These are phyloP conservation scores for Leptodactylus fuscus DNA, from an alignment of 2,113 vertebrate species.

Conservation along the genomic window DNA sequence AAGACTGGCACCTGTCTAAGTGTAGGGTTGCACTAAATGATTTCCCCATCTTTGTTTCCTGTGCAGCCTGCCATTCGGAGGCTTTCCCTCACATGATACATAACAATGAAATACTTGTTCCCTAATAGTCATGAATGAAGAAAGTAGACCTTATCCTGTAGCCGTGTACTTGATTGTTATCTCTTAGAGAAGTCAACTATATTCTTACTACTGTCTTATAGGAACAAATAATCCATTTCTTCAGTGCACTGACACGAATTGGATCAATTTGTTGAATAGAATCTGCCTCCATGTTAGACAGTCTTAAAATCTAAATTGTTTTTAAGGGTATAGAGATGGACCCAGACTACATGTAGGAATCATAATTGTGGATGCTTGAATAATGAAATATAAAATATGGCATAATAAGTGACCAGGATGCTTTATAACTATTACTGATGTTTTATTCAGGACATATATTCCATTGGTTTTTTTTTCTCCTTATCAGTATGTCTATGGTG, in stretches of 20 bases:
- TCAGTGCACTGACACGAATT: slow-evolving; percentile 74
- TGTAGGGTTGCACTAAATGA: slow-evolving; percentile 89
- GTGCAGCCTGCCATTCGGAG: slow-evolving; percentile 78
- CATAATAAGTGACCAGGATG: background rate
- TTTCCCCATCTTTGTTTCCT: slow-evolving; percentile 88
- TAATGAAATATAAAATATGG: background rate
- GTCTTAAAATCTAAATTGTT: slow-evolving; percentile 61
- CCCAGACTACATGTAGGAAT: background rate
- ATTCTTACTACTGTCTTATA: slow-evolving; percentile 73
- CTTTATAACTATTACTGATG: no score
- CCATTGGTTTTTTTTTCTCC: no score
- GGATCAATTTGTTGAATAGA: slow-evolving; percentile 84
- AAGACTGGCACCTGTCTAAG: slow-evolving; percentile 86
- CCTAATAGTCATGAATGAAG: slow-evolving; percentile 79
- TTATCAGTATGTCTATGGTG: no score
- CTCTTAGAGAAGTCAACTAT: slow-evolving; percentile 74
- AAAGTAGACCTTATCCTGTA: slow-evolving; percentile 79
- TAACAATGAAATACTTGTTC: slow-evolving; percentile 90
- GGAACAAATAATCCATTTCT: slow-evolving; percentile 76
- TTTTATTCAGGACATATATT: no score
- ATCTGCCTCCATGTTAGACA: slow-evolving; percentile 59
- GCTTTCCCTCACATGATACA: slow-evolving; percentile 75
- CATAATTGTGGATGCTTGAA: background rate
- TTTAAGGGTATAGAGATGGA: background rate
- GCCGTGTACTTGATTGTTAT: slow-evolving; percentile 83